phyloP scores from a whole-genome alignment of 1,140 invertebrate genomes.

The Caligus rogercresseyi region DNA sequence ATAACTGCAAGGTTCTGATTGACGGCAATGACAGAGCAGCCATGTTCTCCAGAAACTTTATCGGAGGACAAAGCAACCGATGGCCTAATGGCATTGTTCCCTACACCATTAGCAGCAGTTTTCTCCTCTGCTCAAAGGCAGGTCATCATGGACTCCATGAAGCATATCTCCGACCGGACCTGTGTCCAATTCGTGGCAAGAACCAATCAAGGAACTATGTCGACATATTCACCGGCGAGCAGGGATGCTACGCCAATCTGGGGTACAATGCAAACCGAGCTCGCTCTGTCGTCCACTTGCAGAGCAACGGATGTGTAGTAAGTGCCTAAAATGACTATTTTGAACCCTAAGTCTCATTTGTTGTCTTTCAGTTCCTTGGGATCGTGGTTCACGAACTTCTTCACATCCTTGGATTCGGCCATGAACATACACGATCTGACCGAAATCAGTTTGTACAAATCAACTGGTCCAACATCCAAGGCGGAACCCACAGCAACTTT shows the following conservation, averaged over 20 bases:
- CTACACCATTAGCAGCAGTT: background rate
- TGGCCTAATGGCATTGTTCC: background rate
- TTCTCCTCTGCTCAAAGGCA: background rate
- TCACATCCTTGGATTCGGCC: constrained; percentile 30
- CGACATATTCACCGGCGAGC: background rate
- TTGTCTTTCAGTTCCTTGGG: too few species aligned
- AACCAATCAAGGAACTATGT: background rate
- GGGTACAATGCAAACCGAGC: background rate
- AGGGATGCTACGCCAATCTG: background rate
- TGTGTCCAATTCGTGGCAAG: background rate
- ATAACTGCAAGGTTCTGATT: background rate
- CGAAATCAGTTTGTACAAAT: constrained; percentile 29
- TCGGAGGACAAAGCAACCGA: background rate
- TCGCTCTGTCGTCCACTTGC: background rate
- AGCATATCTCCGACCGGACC: background rate
- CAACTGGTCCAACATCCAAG: constrained; percentile 20
- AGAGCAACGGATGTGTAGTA: background rate
- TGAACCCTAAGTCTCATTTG: background rate
- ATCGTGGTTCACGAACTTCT: constrained; percentile 27
- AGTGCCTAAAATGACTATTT: background rate
- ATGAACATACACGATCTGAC: constrained; percentile 31
- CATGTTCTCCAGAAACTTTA: background rate
- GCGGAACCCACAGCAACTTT: background rate
- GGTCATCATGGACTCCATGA: background rate
- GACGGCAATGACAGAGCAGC: background rate